phyloP scores from a whole-genome alignment of 1,140 invertebrate genomes.

The Cheumatopsyche charites region DNA sequence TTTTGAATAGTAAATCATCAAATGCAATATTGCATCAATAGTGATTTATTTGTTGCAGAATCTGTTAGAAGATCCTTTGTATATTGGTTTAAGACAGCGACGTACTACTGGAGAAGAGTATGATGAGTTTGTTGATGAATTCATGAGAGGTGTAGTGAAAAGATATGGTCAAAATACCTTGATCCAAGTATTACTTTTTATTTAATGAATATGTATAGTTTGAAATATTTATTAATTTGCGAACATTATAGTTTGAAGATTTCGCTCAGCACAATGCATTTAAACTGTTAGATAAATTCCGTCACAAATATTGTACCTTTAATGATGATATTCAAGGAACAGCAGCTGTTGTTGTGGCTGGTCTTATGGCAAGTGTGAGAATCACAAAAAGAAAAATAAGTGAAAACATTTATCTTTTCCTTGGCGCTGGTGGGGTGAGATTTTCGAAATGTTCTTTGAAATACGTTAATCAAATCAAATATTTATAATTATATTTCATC shows the following conservation, averaged over 20 bases:
- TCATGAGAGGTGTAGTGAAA: conserved; percentile 93
- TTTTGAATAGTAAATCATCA: conserved; percentile 11
- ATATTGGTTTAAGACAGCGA: conserved; percentile 90
- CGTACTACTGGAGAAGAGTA: conserved; percentile 87
- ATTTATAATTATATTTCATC: conserved; percentile 10
- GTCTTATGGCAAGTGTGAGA: conserved; percentile 81
- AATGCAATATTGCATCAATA: conserved; percentile 30
- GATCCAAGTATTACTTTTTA: conserved; percentile 68
- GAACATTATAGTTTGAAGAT: conserved; percentile 86
- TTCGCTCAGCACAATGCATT: conserved; percentile 95
- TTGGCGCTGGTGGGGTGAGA: conserved; percentile 86
- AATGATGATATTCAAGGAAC: conserved; percentile 98
- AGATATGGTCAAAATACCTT: conserved; percentile 89
- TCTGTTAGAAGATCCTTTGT: conserved; percentile 91
- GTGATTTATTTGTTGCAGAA: conserved; percentile 60
- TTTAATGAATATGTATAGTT: background rate
- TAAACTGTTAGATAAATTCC: conserved; percentile 87
- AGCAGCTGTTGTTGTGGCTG: conserved; percentile 90
- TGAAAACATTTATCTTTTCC: conserved; percentile 87
- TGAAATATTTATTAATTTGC: background rate
- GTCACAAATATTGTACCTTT: conserved; percentile 89
- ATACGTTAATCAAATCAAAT: background rate
- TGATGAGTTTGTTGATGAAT: conserved; percentile 96
- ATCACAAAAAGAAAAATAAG: conserved; percentile 79
- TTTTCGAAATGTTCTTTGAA: background rate